phyloP scores from a whole-genome alignment of 1,140 invertebrate genomes.

The Calliopsis andreniformis region DNA sequence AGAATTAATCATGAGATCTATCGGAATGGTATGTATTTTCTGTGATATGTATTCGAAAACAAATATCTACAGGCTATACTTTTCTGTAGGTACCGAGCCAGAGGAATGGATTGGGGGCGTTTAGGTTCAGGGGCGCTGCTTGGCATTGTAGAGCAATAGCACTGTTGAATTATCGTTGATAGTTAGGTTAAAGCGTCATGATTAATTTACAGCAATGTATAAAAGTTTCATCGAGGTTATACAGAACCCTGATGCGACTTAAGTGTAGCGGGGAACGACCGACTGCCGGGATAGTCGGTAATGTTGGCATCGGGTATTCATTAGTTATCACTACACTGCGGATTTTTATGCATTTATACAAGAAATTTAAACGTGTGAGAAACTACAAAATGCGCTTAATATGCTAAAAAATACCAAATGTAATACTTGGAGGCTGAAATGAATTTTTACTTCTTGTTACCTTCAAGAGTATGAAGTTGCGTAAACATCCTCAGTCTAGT shows the following conservation, averaged over 20 bases:
- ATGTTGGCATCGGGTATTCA: constrained; percentile 33
- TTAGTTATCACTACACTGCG: too few species aligned
- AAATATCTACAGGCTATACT: too few species aligned
- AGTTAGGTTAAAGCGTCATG: constrained; percentile 22
- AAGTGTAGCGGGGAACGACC: constrained; percentile 34
- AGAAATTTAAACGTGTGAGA: too few species aligned
- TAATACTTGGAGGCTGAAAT: too few species aligned
- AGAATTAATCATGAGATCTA: background rate
- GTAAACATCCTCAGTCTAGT: background rate
- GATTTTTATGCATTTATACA: background rate
- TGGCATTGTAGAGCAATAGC: background rate
- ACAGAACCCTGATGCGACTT: background rate
- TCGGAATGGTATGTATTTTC: too few species aligned
- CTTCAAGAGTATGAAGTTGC: too few species aligned
- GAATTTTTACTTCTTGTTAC: too few species aligned
- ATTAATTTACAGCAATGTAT: constrained; percentile 24
- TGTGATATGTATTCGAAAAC: too few species aligned
- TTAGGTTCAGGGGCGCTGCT: constrained; percentile 4
- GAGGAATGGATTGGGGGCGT: background rate
- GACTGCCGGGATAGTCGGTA: constrained; percentile 77
- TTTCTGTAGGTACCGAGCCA: background rate
- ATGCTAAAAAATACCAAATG: too few species aligned
- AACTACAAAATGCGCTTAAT: too few species aligned
- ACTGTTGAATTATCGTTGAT: background rate
- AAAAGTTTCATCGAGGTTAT: constrained; percentile 2